phyloP scores from a whole-genome alignment of 2,888 invertebrate genomes.

The Ormyrus rosae region DNA sequence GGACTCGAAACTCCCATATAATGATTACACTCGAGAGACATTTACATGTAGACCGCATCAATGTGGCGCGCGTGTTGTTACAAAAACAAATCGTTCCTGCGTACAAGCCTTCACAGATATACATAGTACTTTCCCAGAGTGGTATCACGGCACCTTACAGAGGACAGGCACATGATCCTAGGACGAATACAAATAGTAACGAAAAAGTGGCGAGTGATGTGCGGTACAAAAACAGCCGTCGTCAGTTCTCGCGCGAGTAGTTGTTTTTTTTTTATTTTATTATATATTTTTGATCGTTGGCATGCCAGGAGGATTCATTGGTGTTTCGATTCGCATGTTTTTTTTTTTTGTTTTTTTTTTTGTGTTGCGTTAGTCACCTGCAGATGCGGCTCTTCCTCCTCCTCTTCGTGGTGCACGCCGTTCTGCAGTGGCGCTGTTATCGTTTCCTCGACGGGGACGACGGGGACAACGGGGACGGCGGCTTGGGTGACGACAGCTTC shows the following conservation, averaged over 20 bases:
- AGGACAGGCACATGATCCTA: too few relatives aligned
- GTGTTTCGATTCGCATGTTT: not conserved
- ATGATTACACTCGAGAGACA: slow-evolving; percentile 1
- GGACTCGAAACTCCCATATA: too few relatives aligned
- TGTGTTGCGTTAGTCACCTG: slow-evolving; percentile 58
- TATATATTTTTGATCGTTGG: slow-evolving; percentile 54
- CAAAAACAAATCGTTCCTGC: slow-evolving; percentile 23
- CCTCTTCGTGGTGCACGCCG: slow-evolving; percentile 38
- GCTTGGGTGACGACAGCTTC: not conserved
- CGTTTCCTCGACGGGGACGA: slow-evolving; percentile 34
- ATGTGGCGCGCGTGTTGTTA: not conserved
- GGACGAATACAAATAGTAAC: not conserved
- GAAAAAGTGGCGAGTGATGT: not conserved
- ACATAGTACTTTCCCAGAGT: not conserved
- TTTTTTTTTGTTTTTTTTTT: slow-evolving; percentile 27
- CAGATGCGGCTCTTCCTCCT: slow-evolving; percentile 57
- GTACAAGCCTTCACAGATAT: slow-evolving; percentile 14
- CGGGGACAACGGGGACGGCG: not conserved
- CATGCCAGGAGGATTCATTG: slow-evolving; percentile 69
- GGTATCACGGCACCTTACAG: too few relatives aligned
- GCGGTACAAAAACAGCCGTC: slow-evolving; percentile 33
- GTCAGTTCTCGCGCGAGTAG: slow-evolving; percentile 59
- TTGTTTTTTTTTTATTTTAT: slow-evolving; percentile 2
- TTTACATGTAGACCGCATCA: too few relatives aligned
- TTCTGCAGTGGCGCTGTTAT: slow-evolving; percentile 28